Base-by-base conservation (phyloP, 2,888 invertebrate species). In the Trichogramma dendrolimi region DNA sequence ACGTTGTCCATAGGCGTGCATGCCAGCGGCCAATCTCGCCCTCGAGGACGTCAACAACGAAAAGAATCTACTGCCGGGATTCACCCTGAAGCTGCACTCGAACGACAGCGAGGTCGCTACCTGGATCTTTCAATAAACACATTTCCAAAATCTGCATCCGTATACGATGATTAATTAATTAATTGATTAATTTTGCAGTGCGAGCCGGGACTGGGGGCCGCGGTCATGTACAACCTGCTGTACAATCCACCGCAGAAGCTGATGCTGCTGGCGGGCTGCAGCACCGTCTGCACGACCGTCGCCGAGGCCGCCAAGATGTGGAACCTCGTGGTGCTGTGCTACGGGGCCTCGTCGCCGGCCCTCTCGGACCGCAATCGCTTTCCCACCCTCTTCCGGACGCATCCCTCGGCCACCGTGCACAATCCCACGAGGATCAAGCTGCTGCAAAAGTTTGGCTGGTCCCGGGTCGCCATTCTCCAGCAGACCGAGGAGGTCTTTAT, bases 251-350 rank as follows among this genome's bases (percentile, higher is more conserved):
- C 96, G 14, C 92, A 92, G 77, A 98, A 96, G 82, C 83, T 96
- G 74, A 90, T 96, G 85, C 82, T 97, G 65, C 83, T 99, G 57
- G 94, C 95, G 48, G 99, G 99, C 58, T 99, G 99, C 80, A 96
- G 96, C 72, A 96, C 96, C 6, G 98, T 99, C 40, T 98, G 98
- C 75, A 99, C 99, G 38, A 96, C 98, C 51, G 96, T 99, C 10
- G 98, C 98, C 3, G 98, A 99, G 82, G 96, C 98, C 49, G 98
- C 98, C 61, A 96, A 96, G 82, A 97, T 98, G 94, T 99, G 98
- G 98, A 98, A 99, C 82, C 86, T 99, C 67, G 93, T 99, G 79
- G 98, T 99, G 83, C 83, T 99, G 44, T 98, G 98, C 75, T 99
- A 99, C 80, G 99, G 99, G 53, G 97, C 98, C 42, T 97, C 96